Evolutionary conservation across 2,797 vertebrate species (phyloP).

Genomic region (Borostomias antarcticus): DNA sequence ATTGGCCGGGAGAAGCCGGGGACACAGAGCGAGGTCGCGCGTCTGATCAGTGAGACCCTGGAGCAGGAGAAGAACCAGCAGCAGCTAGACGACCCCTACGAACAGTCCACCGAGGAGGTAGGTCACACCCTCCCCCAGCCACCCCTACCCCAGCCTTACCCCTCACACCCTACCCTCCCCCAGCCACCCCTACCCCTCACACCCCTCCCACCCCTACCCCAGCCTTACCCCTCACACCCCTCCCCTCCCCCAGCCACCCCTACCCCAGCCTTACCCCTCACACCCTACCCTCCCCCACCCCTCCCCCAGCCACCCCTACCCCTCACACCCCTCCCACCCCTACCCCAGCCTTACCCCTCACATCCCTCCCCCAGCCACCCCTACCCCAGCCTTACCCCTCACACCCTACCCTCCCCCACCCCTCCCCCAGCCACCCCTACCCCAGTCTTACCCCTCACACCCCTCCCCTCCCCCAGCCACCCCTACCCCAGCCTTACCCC

Average conservation of each 20-base stretch:
- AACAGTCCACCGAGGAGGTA: constrained; percentile 83
- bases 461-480: too few species aligned
- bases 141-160: not conserved
- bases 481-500: too few species aligned
- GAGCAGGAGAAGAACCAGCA: constrained; percentile 88
- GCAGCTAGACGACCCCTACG: constrained; percentile 84
- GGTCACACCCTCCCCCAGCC: constrained; percentile 36
- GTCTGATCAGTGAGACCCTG: constrained; percentile 91
- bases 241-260: too few species aligned
- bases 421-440: too few species aligned
- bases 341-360: not conserved
- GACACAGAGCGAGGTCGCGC: constrained; percentile 89
- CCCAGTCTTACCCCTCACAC: too few species aligned
- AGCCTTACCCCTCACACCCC: not conserved
- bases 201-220: not conserved
- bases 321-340: not conserved
- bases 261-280: not conserved
- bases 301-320: not conserved
- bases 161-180: not conserved
- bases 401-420: not conserved
- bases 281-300: not conserved
- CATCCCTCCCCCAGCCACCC: too few species aligned
- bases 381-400: not conserved
- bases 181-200: not conserved
- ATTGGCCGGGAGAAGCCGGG: constrained; percentile 93